phyloP scores from a whole-genome alignment of 1,140 invertebrate species.

The Tetragnatha versicolor region DNA sequence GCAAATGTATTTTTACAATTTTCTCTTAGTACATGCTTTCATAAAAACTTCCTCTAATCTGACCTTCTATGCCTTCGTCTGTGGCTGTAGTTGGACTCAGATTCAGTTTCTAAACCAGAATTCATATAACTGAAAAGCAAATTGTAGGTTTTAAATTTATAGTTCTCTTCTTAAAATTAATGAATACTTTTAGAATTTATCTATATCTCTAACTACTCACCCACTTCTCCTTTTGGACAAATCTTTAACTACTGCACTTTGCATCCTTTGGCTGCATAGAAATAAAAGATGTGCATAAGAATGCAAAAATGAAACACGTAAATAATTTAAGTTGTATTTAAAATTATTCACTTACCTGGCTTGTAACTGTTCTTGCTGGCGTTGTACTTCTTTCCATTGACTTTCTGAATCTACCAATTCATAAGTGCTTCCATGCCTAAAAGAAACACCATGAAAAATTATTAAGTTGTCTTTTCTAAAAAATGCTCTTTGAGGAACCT shows the following conservation, averaged over 20 bases:
- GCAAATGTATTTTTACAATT: not conserved
- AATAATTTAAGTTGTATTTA: not conserved
- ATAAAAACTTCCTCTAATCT: not conserved
- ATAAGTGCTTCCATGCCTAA: constrained; percentile 61
- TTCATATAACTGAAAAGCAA: constrained; percentile 63
- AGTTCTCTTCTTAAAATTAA: not conserved
- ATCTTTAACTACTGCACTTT: constrained; percentile 57
- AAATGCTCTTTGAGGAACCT: no score
- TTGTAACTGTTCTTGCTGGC: constrained; percentile 67
- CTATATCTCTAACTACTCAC: constrained; percentile 21
- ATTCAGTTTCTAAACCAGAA: constrained; percentile 67
- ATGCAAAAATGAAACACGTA: not conserved
- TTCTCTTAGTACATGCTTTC: not conserved
- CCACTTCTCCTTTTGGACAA: constrained; percentile 59
- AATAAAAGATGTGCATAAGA: not conserved
- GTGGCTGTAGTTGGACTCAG: constrained; percentile 66
- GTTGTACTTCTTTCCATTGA: constrained; percentile 86
- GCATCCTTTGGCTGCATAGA: constrained; percentile 13
- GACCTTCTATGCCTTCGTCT: constrained; percentile 69
- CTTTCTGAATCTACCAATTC: constrained; percentile 85
- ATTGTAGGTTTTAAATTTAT: not conserved
- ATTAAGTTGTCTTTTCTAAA: no score
- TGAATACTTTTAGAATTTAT: not conserved
- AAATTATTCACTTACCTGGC: constrained; percentile 21
- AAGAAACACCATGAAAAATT: no score